Evolutionary conservation across 1,140 invertebrate genomes (phyloP).

Genomic region (Reticulitermes speratus): DNA sequence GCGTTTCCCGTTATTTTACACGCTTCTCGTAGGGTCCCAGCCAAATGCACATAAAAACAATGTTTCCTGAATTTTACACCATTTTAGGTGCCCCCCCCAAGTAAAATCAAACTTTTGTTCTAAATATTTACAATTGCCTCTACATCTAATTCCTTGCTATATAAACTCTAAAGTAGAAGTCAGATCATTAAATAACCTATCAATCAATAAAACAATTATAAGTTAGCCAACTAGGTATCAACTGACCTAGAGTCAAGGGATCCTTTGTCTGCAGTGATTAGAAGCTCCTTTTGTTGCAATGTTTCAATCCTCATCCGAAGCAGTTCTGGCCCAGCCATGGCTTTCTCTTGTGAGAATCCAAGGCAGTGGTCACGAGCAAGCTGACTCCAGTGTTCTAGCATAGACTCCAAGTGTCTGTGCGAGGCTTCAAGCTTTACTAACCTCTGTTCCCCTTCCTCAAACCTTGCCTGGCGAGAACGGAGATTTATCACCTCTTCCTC

Average conservation of each 20-base stretch:
- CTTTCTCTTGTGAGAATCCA: not conserved
- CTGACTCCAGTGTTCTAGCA: not conserved
- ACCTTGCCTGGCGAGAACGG: not conserved
- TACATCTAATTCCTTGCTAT: no score
- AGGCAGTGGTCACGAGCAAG: not conserved
- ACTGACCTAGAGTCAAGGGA: not conserved
- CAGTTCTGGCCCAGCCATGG: not conserved
- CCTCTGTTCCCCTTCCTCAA: not conserved
- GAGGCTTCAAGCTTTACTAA: not conserved
- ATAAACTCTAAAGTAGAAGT: no score
- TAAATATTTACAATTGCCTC: no score
- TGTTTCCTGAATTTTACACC: no score
- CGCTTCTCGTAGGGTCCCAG: no score
- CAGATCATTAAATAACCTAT: no score
- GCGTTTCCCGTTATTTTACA: no score
- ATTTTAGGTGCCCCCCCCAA: no score
- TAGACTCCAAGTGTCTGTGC: not conserved
- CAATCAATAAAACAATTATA: no score
- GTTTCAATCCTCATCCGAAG: constrained; percentile 4
- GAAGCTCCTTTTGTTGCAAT: not conserved
- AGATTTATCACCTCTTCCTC: not conserved
- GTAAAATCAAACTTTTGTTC: no score
- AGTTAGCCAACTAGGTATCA: no score
- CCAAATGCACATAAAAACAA: no score
- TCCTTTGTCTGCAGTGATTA: not conserved